Conservation (phyloP, 2,888 invertebrate species). For the Drosophila ezoana region DNA sequence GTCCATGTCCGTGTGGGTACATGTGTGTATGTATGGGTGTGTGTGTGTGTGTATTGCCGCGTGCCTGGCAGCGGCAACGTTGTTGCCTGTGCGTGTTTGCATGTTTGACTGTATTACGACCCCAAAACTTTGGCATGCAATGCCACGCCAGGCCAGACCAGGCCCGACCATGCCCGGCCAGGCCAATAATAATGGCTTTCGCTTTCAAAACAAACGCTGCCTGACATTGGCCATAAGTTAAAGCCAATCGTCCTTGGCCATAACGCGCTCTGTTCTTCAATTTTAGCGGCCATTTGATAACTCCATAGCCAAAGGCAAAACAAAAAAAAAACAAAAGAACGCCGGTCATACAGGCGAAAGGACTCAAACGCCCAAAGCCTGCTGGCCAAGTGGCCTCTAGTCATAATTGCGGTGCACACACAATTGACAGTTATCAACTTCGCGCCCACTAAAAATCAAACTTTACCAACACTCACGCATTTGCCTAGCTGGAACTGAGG, state of each 20-base stretch:
- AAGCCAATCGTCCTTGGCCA: constrained; percentile 68
- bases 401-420: constrained; percentile 51
- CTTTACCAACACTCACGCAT: constrained; percentile 57
- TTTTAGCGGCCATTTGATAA: constrained; percentile 65
- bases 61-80: constrained; percentile 41
- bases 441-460: constrained; percentile 64
- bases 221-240: constrained; percentile 63
- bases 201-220: constrained; percentile 71
- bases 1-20: constrained; percentile 36
- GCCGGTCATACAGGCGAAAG: constrained; percentile 37
- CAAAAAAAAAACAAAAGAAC: constrained; percentile 13
- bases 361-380: constrained; percentile 1
- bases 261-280: constrained; percentile 41
- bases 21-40: constrained; percentile 1
- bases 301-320: constrained; percentile 21
- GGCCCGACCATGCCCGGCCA: constrained; percentile 25
- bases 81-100: constrained; percentile 67
- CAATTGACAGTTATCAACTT: constrained; percentile 62
- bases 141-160: constrained; percentile 39
- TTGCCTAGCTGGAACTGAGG: constrained; percentile 29
- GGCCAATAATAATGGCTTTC: constrained; percentile 73
- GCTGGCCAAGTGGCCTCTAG: constrained; percentile 53
- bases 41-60: constrained; percentile 19
- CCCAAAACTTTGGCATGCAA: constrained; percentile 74
- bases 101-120: constrained; percentile 73